Conservation (phyloP, 2,888 invertebrate genomes). For the Catocala nupta region DNA sequence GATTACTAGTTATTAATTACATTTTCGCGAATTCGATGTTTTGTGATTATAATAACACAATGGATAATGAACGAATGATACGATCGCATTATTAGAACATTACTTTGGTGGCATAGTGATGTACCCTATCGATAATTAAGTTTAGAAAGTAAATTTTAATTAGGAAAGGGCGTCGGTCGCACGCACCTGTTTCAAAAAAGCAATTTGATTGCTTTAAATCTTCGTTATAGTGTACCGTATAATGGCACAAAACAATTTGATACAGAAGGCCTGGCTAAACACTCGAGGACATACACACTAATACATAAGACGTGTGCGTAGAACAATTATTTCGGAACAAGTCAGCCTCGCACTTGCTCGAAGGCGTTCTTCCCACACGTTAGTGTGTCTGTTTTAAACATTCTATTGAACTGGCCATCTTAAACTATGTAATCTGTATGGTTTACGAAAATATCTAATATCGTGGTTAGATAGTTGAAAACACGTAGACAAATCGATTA, state of each 20-base stretch:
- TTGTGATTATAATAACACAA: background rate
- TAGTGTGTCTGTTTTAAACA: no score
- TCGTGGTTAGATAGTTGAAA: slow-evolving; percentile 2
- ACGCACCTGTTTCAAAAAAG: background rate
- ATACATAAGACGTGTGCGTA: no score
- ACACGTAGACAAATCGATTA: background rate
- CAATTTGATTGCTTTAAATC: slow-evolving; percentile 6
- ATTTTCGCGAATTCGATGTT: no score
- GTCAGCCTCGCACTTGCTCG: no score
- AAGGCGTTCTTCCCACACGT: no score
- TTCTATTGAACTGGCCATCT: no score
- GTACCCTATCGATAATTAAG: slow-evolving; percentile 1
- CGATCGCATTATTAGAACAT: background rate
- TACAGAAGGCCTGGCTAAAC: no score
- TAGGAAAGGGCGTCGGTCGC: background rate
- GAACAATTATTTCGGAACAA: no score
- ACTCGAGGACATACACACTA: no score
- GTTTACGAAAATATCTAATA: background rate
- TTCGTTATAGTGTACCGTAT: background rate
- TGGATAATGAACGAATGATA: background rate
- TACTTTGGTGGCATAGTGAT: slow-evolving; percentile 4
- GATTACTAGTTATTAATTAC: no score
- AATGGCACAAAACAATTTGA: no score
- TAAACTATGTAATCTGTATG: background rate
- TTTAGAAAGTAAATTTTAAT: background rate